These are phyloP conservation scores for Alfaro cultratus DNA, from an alignment of 2,797 vertebrate species.

Conservation along the genomic window DNA sequence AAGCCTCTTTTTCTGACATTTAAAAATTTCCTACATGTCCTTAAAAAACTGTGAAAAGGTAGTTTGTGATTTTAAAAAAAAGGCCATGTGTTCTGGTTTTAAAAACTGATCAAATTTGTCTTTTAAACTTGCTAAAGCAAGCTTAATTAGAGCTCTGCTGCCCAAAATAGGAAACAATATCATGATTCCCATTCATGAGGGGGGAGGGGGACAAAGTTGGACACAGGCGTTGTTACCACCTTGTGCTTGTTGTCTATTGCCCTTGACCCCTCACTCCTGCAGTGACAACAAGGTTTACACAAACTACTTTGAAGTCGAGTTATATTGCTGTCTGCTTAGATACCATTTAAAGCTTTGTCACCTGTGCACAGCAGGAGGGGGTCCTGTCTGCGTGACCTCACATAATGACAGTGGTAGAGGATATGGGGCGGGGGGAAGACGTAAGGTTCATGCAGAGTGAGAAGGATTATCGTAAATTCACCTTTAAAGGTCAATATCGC, in stretches of 20 bases:
- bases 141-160: slow-evolving; percentile 4
- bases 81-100: neutral
- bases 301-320: slow-evolving; percentile 50
- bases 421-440: neutral
- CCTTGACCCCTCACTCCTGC: slow-evolving; percentile 51
- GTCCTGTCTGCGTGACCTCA: slow-evolving; percentile 14
- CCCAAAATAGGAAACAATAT: slow-evolving; percentile 13
- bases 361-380: slow-evolving; percentile 36
- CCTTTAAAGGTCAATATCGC: slow-evolving; percentile 57
- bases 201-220: slow-evolving; percentile 10
- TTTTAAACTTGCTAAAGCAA: neutral
- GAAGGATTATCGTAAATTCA: neutral
- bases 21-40: neutral
- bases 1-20: neutral
- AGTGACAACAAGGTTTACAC: slow-evolving; percentile 50
- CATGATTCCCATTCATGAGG: slow-evolving; percentile 29
- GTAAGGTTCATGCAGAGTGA: neutral
- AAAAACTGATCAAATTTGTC: neutral
- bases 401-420: slow-evolving; percentile 9
- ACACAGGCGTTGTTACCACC: slow-evolving; percentile 27
- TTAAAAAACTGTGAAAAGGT: neutral
- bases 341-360: slow-evolving; percentile 41
- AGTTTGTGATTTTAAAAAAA: neutral
- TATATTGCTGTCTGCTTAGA: slow-evolving; percentile 67
- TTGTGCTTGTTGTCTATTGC: slow-evolving; percentile 39